Evolutionary conservation across 92 coral and sea anemone genomes (phyloP).

Genomic region (Diadumene lineata): DNA sequence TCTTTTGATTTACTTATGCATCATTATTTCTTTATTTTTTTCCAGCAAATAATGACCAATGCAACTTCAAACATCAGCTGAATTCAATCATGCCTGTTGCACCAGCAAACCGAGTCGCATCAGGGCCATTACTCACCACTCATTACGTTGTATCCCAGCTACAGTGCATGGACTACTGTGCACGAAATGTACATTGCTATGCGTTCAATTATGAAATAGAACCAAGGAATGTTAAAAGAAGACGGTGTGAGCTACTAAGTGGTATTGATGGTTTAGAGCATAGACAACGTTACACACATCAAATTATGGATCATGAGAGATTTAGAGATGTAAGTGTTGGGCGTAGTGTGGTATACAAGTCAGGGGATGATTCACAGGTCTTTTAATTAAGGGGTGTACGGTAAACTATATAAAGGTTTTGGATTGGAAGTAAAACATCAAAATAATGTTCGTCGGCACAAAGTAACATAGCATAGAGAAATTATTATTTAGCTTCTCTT

Average conservation of each 20-base stretch:
- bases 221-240: too few relatives aligned
- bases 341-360: background rate
- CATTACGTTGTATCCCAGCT: slow-evolving; percentile 4
- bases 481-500: too few relatives aligned
- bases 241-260: slow-evolving; percentile 14
- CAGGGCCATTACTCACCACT: background rate
- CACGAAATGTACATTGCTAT: slow-evolving; percentile 7
- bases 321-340: slow-evolving; percentile 11
- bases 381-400: too few relatives aligned
- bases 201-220: slow-evolving; percentile 11
- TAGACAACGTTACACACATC: background rate
- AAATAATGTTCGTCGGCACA: too few relatives aligned
- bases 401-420: too few relatives aligned
- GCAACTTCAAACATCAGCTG: background rate
- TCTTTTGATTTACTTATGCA: too few relatives aligned
- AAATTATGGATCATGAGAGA: background rate
- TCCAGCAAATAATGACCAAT: slow-evolving; percentile 1
- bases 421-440: too few relatives aligned
- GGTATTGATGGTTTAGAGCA: background rate
- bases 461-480: too few relatives aligned
- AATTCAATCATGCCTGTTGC: background rate
- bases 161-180: slow-evolving; percentile 20
- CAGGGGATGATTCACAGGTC: too few relatives aligned
- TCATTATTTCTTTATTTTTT: too few relatives aligned
- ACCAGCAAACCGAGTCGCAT: background rate